A percentile compares a stretch with the other conserved stretches of the same genome.
Evolutionary conservation across 2,797 vertebrate genomes (phyloP).

Genomic region (Podarcis siculus): DNA sequence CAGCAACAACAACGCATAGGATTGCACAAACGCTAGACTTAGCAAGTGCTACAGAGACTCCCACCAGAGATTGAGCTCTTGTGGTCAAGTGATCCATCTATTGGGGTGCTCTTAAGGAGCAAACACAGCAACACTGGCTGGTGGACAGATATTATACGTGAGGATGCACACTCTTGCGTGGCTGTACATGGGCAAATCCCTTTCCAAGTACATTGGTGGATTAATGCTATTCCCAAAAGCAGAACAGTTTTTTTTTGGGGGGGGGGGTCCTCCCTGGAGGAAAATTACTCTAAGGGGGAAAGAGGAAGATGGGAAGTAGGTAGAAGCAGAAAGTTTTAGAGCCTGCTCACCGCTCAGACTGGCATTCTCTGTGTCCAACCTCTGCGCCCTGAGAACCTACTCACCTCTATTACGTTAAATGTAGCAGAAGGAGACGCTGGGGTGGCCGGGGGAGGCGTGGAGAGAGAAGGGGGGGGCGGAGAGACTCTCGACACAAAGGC

Average conservation of each 20-base stretch:
- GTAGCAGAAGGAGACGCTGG: not conserved
- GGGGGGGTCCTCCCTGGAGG: too few relatives aligned
- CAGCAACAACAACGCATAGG: too few relatives aligned
- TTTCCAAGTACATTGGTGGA: slow-evolving; percentile 52
- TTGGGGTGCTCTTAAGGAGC: not conserved
- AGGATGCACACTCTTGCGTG: too few relatives aligned
- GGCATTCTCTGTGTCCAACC: slow-evolving; percentile 34
- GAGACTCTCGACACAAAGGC: slow-evolving; percentile 76
- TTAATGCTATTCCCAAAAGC: slow-evolving; percentile 62
- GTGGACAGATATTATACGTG: not conserved
- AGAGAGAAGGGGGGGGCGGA: not conserved
- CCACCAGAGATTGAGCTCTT: not conserved
- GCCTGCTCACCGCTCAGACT: not conserved
- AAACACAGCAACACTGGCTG: slow-evolving; percentile 56
- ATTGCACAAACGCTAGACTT: too few relatives aligned
- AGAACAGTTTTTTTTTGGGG: slow-evolving; percentile 31
- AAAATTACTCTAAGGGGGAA: not conserved
- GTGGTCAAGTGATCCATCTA: not conserved
- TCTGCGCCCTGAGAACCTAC: slow-evolving; percentile 17
- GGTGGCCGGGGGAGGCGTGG: slow-evolving; percentile 46
- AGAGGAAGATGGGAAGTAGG: not conserved
- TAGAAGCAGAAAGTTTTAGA: not conserved
- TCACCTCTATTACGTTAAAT: slow-evolving; percentile 69
- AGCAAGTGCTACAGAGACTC: too few relatives aligned
- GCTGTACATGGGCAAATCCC: slow-evolving; percentile 25